Percentiles rank a stretch among this genome's conserved stretches.
Evolutionary conservation across 2,797 vertebrate species (phyloP).

Genomic region (Glossophaga mutica): DNA sequence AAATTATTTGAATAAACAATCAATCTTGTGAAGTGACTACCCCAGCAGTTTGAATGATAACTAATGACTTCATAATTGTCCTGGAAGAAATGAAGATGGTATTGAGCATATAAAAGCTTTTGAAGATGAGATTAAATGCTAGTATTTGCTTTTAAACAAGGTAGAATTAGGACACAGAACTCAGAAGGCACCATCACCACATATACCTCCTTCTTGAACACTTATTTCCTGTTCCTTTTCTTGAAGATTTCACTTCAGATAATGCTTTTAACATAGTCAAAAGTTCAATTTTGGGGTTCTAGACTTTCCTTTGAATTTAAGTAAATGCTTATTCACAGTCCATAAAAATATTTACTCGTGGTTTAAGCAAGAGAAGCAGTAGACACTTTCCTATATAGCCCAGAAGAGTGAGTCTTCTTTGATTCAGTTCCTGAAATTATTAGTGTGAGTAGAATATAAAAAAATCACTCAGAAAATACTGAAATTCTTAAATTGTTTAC

Average conservation of each 20-base stretch:
- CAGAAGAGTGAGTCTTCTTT: neutral
- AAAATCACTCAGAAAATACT: neutral
- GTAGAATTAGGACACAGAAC: neutral
- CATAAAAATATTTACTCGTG: neutral
- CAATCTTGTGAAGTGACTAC: neutral
- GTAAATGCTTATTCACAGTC: neutral
- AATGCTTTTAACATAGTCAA: neutral
- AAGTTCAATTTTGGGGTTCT: neutral
- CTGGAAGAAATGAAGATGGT: neutral
- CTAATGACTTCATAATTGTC: neutral
- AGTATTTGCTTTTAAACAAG: neutral
- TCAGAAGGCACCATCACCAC: neutral
- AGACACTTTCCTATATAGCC: neutral
- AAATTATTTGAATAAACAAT: neutral
- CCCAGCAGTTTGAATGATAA: neutral
- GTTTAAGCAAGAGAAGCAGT: neutral
- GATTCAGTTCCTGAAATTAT: neutral
- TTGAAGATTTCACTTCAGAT: conserved; percentile 32
- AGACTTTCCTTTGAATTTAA: conserved; percentile 13
- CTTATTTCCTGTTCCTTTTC: neutral
- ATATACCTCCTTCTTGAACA: neutral
- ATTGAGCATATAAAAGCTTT: neutral
- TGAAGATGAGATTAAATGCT: neutral
- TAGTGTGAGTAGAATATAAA: conserved; percentile 10
- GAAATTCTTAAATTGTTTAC: neutral